Conservation (phyloP, 2,113 vertebrate genomes). For the Pitta sordida region DNA sequence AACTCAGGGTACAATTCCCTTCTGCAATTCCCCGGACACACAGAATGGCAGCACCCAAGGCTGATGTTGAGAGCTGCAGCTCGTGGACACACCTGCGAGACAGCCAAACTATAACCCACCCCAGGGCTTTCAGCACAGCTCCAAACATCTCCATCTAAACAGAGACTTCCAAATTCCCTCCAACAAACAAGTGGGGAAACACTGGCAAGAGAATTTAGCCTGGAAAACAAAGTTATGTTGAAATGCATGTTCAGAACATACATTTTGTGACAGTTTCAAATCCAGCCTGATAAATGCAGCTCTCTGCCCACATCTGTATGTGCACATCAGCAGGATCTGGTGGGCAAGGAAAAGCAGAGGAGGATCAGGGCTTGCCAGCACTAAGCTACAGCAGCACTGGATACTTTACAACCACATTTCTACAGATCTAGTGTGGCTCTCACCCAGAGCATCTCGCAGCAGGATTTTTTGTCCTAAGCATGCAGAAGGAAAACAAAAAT, state of each 20-base stretch:
- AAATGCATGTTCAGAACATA: background rate
- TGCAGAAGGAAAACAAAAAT: slow-evolving; percentile 42
- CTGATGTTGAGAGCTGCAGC: background rate
- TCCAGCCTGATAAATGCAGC: background rate
- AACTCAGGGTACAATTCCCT: background rate
- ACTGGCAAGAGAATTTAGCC: background rate
- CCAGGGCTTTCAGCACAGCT: background rate
- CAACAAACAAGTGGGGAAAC: background rate
- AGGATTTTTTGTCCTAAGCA: slow-evolving; percentile 82
- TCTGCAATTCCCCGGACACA: background rate
- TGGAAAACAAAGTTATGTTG: background rate
- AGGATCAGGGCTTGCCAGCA: background rate
- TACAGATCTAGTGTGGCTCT: slow-evolving; percentile 49
- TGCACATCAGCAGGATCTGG: background rate
- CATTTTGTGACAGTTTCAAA: background rate
- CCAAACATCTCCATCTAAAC: background rate
- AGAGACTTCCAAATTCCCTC: background rate
- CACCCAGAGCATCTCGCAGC: slow-evolving; percentile 81
- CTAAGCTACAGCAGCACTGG: background rate
- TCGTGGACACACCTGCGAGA: background rate
- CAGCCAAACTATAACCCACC: background rate
- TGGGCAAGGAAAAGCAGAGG: background rate
- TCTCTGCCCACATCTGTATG: background rate
- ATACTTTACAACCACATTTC: background rate
- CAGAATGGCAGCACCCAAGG: background rate